phyloP scores from a whole-genome alignment of 2,113 vertebrate genomes.

The Epinephelus moara region DNA sequence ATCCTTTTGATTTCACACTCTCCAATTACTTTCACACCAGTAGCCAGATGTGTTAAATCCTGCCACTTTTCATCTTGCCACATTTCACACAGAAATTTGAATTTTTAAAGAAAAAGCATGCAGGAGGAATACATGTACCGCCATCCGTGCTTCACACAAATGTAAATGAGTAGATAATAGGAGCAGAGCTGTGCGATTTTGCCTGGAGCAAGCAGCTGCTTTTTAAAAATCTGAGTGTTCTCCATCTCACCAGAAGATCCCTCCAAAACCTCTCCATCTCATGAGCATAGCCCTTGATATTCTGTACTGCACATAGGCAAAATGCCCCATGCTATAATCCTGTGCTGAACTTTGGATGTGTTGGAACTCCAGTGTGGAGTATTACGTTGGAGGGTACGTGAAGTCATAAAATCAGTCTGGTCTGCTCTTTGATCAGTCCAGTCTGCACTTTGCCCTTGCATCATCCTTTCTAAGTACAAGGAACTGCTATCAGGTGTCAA shows the following conservation, averaged over 20 bases:
- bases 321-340: not conserved
- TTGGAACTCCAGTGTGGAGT: not conserved
- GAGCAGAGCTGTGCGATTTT: not conserved
- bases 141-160: not conserved
- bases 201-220: not conserved
- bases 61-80: not conserved
- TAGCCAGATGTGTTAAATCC: conserved; percentile 24
- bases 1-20: conserved; percentile 10
- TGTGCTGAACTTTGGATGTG: not conserved
- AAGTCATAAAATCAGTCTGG: not conserved
- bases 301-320: not conserved
- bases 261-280: not conserved
- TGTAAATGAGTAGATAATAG: not conserved
- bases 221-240: not conserved
- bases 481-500: not conserved
- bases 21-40: conserved; percentile 18
- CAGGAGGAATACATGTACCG: not conserved
- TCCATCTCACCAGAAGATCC: not conserved
- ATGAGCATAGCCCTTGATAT: not conserved
- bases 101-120: not conserved
- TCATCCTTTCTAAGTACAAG: not conserved
- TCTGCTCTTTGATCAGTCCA: not conserved
- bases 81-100: not conserved
- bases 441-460: not conserved
- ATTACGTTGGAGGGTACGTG: not conserved